Evolutionary conservation across 2,797 vertebrate genomes (phyloP), one percentile per base, ranked within the genome.

Genomic region (Uromys caudimaculatus): DNA sequence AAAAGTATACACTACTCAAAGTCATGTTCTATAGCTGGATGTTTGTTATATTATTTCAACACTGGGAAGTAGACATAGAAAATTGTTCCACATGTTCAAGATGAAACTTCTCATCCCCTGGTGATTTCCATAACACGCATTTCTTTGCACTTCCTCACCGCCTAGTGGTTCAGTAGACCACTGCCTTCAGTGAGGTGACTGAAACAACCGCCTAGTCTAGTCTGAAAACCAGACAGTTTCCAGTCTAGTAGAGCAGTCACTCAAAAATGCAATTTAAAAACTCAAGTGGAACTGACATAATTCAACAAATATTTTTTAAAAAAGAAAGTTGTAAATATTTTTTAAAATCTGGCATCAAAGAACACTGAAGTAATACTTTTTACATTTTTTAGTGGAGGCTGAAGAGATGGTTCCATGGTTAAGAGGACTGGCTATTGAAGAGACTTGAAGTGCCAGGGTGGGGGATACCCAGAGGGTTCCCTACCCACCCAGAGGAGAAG

Each of bases 1-100:
- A 81, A 91, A 90, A 95, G 69, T 83, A 94, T 96, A 79, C 11
- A 90, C 11, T 91, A 77, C 7, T 93, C n/a, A 92, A 75, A 94
- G 87, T 92, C 44, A 94, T 96, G 96, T 85, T 96, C 38, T 89
- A 85, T 69, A 95, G 21, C 78, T 41, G 62, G 27, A 52, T 77
- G 54, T 60, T 91, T 96, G 69, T 64, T 91, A 27, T 87, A 67
- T 78, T 86, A 93, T 90, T 38, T 95, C 84, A 96, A 82, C 6
- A 90, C 44, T 41, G 50, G 14, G 69, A 89, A 93, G 44, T 56
- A 91, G 71, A 96, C 13, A 11, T 93, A 94, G 19, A 95, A 81
- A n/a, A 92, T 14, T 52, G 90, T 19, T 82, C 41, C 60, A 91
- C 5, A 11, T 44, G 24, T 93, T 95, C 91, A 60, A 92, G n/a